phyloP scores from a whole-genome alignment of 2,797 vertebrate genomes.

The Lutjanus campechanus region DNA sequence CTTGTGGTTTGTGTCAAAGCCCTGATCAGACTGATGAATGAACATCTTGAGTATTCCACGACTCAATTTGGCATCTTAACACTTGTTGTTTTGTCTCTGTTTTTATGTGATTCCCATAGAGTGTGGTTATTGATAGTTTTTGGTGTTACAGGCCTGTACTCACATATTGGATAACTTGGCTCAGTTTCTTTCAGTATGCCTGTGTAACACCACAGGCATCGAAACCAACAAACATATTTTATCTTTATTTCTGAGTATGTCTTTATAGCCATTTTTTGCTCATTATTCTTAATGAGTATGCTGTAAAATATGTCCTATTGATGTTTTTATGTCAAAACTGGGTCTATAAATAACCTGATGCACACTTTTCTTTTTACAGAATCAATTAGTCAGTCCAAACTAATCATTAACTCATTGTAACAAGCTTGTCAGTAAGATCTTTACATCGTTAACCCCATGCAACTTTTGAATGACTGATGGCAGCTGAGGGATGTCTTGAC shows the following conservation, averaged over 20 bases:
- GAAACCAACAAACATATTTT: not conserved
- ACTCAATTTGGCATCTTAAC: not conserved
- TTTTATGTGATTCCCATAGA: not conserved
- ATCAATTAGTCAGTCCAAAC: not conserved
- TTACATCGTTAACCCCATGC: not conserved
- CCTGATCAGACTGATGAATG: not conserved
- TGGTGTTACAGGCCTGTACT: not conserved
- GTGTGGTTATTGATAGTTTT: not conserved
- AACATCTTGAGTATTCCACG: not conserved
- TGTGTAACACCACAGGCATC: not conserved
- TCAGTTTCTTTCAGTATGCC: not conserved
- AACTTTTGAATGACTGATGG: constrained; percentile 17
- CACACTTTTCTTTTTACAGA: not conserved
- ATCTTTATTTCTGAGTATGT: not conserved
- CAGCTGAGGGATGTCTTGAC: not conserved
- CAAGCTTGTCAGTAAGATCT: not conserved
- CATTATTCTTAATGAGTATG: not conserved
- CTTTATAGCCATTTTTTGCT: not conserved
- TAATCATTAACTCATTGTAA: constrained; percentile 9
- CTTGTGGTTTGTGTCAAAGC: not conserved
- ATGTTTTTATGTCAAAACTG: not conserved
- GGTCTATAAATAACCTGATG: not conserved
- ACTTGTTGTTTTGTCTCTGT: not conserved
- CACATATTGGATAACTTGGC: too few relatives aligned
- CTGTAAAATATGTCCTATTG: constrained; percentile 8